These are phyloP conservation scores for Aquatica leii DNA, from an alignment of 2,888 invertebrate genomes.

Conservation along the genomic window DNA sequence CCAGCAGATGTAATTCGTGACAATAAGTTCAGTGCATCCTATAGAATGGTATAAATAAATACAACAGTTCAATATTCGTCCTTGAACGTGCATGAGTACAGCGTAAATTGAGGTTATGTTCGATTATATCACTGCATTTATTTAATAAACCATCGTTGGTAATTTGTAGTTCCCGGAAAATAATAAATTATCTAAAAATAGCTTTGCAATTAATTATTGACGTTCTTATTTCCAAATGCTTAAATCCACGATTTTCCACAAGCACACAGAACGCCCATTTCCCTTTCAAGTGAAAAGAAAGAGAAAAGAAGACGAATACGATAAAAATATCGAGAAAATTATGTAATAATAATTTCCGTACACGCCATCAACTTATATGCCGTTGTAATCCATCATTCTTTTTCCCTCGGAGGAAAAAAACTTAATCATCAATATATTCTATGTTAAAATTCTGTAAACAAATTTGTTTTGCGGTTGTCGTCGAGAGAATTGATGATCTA, in stretches of 20 bases:
- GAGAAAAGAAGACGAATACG: no score
- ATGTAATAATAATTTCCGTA: background rate
- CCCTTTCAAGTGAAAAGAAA: no score
- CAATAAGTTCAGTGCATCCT: no score
- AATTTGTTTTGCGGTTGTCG: slow-evolving; percentile 3
- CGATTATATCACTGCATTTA: background rate
- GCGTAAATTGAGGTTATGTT: slow-evolving; percentile 4
- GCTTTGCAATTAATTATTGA: no score
- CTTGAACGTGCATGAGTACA: slow-evolving; percentile 15
- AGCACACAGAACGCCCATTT: no score
- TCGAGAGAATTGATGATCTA: no score
- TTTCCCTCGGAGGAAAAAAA: background rate
- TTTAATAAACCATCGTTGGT: background rate
- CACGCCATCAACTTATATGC: background rate
- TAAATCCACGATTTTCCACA: no score
- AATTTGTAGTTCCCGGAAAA: background rate
- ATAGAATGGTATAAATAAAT: background rate
- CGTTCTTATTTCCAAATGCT: no score
- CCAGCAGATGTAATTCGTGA: no score
- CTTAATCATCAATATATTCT: background rate
- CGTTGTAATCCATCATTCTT: background rate
- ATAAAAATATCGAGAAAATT: no score
- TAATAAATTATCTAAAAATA: no score
- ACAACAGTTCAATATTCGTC: slow-evolving; percentile 19
- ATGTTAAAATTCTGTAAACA: slow-evolving; percentile 6